Percentiles rank a stretch among this genome's conserved stretches.
These are phyloP conservation scores for Polydrusus pterygomalis DNA, from an alignment of 2,888 invertebrate genomes.

Conservation along the genomic window DNA sequence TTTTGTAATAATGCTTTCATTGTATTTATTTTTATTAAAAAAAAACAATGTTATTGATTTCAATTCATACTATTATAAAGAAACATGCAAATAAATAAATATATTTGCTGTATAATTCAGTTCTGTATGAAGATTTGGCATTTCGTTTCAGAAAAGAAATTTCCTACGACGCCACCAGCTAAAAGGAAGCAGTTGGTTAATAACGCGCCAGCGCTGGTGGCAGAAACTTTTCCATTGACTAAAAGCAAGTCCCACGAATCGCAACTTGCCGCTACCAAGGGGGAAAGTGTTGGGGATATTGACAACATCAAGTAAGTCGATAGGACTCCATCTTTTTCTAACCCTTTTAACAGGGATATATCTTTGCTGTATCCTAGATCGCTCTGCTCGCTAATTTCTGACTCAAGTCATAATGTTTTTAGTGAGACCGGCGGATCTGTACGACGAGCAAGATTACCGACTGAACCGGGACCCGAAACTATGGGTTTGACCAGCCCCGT, in stretches of 20 bases:
- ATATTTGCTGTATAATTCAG: neutral
- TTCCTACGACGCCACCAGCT: constrained; percentile 89
- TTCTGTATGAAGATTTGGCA: neutral
- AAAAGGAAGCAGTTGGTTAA: constrained; percentile 80
- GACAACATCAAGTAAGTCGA: constrained; percentile 60
- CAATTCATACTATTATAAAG: too few relatives aligned
- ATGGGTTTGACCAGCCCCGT: constrained; percentile 72
- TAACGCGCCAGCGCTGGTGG: constrained; percentile 69
- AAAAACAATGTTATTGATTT: too few relatives aligned
- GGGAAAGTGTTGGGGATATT: constrained; percentile 70
- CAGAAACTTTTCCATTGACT: constrained; percentile 80
- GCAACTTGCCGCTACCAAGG: constrained; percentile 83
- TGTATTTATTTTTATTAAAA: too few relatives aligned
- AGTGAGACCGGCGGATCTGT: constrained; percentile 66
- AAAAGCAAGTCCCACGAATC: constrained; percentile 96
- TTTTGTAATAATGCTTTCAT: too few relatives aligned
- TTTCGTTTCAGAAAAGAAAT: constrained; percentile 75
- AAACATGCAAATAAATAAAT: too few relatives aligned
- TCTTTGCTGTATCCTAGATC: too few relatives aligned
- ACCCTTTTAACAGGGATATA: too few relatives aligned
- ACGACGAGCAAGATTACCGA: constrained; percentile 74
- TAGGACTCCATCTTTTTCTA: too few relatives aligned
- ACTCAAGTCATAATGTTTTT: constrained; percentile 49
- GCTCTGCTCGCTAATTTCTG: too few relatives aligned
- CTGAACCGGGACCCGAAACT: constrained; percentile 76